These are phyloP conservation scores for Trinectes maculatus DNA, from an alignment of 2,113 vertebrate species.

Conservation along the genomic window DNA sequence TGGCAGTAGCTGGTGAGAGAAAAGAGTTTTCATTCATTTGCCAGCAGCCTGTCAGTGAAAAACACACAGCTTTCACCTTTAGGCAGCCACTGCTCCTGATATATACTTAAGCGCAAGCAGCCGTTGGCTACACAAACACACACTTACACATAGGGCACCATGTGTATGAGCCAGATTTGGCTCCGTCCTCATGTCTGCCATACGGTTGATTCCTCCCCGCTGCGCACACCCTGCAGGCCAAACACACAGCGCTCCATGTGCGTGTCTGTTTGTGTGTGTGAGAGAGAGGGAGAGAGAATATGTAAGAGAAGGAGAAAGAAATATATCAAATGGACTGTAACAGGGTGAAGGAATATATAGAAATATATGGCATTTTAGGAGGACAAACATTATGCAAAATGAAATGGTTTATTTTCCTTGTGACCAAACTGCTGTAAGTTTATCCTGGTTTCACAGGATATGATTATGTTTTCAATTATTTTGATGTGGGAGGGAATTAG, in stretches of 20 bases:
- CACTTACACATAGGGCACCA: slow-evolving; percentile 43
- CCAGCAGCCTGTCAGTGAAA: slow-evolving; percentile 57
- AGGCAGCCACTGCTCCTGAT: slow-evolving; percentile 60
- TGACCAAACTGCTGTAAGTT: too few species aligned
- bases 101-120: slow-evolving; percentile 68
- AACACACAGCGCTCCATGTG: slow-evolving; percentile 63
- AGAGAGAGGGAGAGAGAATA: not conserved
- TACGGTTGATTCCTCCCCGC: slow-evolving; percentile 77
- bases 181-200: slow-evolving; percentile 69
- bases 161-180: slow-evolving; percentile 71
- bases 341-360: not conserved
- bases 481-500: too few species aligned
- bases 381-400: too few species aligned
- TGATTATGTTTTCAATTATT: too few species aligned
- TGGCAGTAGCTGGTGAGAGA: slow-evolving; percentile 32
- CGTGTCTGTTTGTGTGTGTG: slow-evolving; percentile 27
- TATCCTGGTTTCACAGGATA: too few species aligned
- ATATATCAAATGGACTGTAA: not conserved
- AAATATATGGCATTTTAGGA: not conserved
- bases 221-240: slow-evolving; percentile 74
- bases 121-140: slow-evolving; percentile 38
- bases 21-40: slow-evolving; percentile 52
- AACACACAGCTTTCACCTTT: slow-evolving; percentile 59
- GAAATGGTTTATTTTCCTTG: too few species aligned
- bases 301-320: not conserved